Evolutionary conservation across 2,113 vertebrate species (phyloP).

Genomic region (Pituophis catenifer): DNA sequence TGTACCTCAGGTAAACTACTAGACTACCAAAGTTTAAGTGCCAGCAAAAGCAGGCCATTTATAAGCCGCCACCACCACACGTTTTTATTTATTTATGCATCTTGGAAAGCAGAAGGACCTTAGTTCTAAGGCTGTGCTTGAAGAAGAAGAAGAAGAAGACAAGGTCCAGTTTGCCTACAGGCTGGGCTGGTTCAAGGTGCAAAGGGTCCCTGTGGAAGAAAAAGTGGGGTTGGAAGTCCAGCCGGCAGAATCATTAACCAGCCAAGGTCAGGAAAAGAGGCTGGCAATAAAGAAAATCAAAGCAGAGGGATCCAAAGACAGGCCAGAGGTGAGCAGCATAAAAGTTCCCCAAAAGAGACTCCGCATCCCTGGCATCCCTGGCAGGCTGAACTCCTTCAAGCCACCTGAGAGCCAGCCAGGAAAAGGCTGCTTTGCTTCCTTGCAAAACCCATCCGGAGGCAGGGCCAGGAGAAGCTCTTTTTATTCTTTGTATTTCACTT

Average conservation of each 20-base stretch:
- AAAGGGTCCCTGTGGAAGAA: not conserved
- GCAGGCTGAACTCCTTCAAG: not conserved
- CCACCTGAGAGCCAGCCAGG: too few species aligned
- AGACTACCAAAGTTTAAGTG: not conserved
- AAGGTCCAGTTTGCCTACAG: accelerated
- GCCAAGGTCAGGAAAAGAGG: not conserved
- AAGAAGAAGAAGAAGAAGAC: not conserved
- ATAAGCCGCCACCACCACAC: not conserved
- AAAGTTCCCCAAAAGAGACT: not conserved
- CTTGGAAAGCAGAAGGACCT: not conserved
- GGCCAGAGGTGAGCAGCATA: not conserved
- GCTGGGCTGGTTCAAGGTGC: not conserved
- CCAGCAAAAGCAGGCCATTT: not conserved
- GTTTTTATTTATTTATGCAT: not conserved
- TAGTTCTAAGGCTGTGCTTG: not conserved
- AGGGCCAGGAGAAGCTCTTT: too few species aligned
- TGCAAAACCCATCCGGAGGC: too few species aligned
- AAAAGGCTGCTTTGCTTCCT: too few species aligned
- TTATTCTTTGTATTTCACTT: too few species aligned
- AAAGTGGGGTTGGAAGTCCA: not conserved
- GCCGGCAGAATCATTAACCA: not conserved
- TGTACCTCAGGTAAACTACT: not conserved
- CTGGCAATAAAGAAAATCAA: not conserved
- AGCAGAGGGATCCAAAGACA: not conserved
- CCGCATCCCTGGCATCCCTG: too few species aligned